These are phyloP conservation scores for Rhagium mordax DNA, from an alignment of 2,888 invertebrate species.

Conservation along the genomic window DNA sequence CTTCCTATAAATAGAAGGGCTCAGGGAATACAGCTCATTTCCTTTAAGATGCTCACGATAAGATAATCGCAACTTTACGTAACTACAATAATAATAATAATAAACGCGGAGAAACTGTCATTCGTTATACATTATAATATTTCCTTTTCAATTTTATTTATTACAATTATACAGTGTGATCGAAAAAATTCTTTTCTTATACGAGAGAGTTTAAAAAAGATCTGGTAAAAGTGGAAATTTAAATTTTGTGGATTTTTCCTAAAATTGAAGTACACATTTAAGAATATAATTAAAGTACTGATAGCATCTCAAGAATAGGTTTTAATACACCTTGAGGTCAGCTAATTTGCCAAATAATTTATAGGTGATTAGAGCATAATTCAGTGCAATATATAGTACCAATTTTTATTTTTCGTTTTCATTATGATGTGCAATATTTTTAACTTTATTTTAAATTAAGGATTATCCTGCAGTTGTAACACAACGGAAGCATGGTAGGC, in stretches of 20 bases:
- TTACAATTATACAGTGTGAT: no score
- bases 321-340: slow-evolving; percentile 31
- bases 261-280: background rate
- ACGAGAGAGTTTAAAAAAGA: no score
- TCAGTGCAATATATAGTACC: slow-evolving; percentile 43
- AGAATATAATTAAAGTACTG: slow-evolving; percentile 5
- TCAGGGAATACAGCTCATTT: no score
- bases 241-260: background rate
- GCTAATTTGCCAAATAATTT: slow-evolving; percentile 49
- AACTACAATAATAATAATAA: no score
- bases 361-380: slow-evolving; percentile 18
- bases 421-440: slow-evolving; percentile 40
- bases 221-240: no score
- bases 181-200: no score
- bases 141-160: no score
- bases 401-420: slow-evolving; percentile 25
- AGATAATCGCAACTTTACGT: no score
- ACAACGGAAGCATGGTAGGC: slow-evolving; percentile 23
- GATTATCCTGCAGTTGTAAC: background rate
- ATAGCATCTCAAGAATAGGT: slow-evolving; percentile 1
- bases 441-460: background rate
- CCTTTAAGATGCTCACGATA: no score
- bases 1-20: no score
- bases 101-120: no score
- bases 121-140: no score